Conservation (phyloP, 2,113 vertebrate genomes). For the Harpagus bidentatus region DNA sequence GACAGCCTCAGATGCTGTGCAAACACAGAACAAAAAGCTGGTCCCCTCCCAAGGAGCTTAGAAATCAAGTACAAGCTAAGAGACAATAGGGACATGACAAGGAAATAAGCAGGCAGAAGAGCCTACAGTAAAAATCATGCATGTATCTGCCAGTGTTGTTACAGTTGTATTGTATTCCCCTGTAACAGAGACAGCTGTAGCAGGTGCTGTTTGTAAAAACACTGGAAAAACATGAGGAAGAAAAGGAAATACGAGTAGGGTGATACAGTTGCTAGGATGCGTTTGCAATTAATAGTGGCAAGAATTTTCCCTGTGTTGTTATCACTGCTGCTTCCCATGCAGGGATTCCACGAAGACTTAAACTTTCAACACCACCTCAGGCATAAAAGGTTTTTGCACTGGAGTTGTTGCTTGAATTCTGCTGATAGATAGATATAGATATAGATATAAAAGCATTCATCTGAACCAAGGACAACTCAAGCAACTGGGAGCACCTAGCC, state of each 20-base stretch:
- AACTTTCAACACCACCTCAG: background rate
- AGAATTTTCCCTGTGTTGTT: background rate
- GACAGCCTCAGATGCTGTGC: background rate
- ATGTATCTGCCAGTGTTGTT: background rate
- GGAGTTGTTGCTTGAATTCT: background rate
- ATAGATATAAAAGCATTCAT: background rate
- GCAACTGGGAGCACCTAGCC: background rate
- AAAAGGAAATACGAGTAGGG: background rate
- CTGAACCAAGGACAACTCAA: background rate
- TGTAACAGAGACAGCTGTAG: background rate
- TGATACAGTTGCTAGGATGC: constrained; percentile 13
- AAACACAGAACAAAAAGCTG: constrained; percentile 7
- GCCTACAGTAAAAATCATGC: background rate
- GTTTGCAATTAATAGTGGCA: background rate
- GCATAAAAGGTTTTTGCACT: background rate
- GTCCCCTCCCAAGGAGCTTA: background rate
- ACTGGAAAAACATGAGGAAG: background rate
- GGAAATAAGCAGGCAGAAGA: constrained; percentile 32
- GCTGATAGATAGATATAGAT: background rate
- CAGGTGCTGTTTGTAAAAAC: constrained; percentile 35
- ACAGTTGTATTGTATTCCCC: background rate
- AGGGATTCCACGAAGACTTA: background rate
- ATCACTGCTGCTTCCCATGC: background rate
- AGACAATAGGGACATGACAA: constrained; percentile 25
- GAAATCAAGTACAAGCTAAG: background rate